Base-by-base conservation (phyloP, 2,888 invertebrate species). In the Hirtodrosophila trivittata region DNA sequence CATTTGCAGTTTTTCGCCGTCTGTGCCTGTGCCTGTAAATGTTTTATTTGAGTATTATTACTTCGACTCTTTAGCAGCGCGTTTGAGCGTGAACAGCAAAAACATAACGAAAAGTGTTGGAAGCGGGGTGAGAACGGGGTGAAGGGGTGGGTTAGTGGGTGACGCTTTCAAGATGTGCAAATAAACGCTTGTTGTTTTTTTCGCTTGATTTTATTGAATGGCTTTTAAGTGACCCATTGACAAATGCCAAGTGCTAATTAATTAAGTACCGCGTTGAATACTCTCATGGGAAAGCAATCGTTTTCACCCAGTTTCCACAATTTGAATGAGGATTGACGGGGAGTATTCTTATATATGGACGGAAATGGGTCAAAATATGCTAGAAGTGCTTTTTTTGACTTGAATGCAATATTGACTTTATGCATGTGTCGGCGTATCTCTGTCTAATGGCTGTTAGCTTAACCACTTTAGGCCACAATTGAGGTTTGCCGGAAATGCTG, bases 1-100 rank as follows among this genome's bases (percentile, higher is more conserved):
- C 78, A 78, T 84, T 84, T 78, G 75, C 78, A 78, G 78, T 78
- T 77, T 78, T 78, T 77, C 85, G 62, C 67, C 64, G 77, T 77
- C 77, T 84, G 81, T 33, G 84, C 77, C 78, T 78, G 78, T 78
- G 84, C 77, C 78, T 78, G 78, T 78, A 78, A 78, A 78, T 78
- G 78, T 78, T 78, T 78, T 78, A 78, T 78, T 78, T 78, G 81
- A 78, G 84, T 84, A 78, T 78, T 78, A 78, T 84, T 84, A 84
- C 84, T 81, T 77, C 65, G 70, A 78, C 75, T 77, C 81, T 78
- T 81, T 77, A 81, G 66, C 77, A 33, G 58, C 66, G 58, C 66
- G 51, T 57, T 66, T 66, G 28, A 54, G 56, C 49, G 25, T 65
- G 58, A 50, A 46, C 18, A 26, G 46, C 45, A 47, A 39, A 42